Evolutionary conservation across 2,113 vertebrate genomes (phyloP).

Genomic region (Nothobranchius kuhntae): DNA sequence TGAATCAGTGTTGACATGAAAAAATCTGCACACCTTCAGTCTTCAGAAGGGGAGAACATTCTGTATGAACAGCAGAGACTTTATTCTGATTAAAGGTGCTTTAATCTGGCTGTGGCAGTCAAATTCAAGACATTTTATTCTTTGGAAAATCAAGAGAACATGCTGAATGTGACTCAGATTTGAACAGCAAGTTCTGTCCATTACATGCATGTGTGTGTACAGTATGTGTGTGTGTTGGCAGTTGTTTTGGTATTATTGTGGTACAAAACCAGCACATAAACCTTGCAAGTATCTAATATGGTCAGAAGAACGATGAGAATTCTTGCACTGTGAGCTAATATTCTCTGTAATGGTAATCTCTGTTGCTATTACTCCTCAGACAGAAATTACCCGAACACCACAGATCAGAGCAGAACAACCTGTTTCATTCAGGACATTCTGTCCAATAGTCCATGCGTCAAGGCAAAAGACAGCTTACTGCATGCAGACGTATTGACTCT

Average conservation of each 20-base stretch:
- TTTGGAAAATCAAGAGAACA: constrained; percentile 15
- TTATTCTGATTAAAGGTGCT: constrained; percentile 27
- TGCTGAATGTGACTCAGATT: constrained; percentile 32
- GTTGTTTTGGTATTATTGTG: constrained; percentile 36
- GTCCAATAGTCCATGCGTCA: constrained; percentile 11
- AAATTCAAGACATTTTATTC: constrained; percentile 34
- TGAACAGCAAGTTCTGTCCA: constrained; percentile 16
- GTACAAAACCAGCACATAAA: constrained; percentile 49
- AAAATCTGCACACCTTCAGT: constrained; percentile 1
- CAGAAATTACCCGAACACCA: constrained; percentile 14
- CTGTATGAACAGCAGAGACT: constrained; percentile 25
- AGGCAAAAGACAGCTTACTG: constrained; percentile 8
- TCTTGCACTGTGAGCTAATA: constrained; percentile 26
- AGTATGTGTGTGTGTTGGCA: constrained; percentile 6
- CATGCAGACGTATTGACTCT: constrained; percentile 31
- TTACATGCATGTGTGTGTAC: constrained; percentile 18
- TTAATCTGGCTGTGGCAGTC: neutral
- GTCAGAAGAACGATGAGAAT: constrained; percentile 56
- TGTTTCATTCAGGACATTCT: constrained; percentile 25
- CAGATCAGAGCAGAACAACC: constrained; percentile 15
- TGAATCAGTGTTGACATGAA: neutral
- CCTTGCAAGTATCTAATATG: constrained; percentile 49
- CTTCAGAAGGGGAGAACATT: constrained; percentile 72
- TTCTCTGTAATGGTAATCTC: constrained; percentile 13
- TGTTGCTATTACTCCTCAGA: constrained; percentile 23